phyloP scores from a whole-genome alignment of 2,888 invertebrate species.

The Xestia sexstrigata region DNA sequence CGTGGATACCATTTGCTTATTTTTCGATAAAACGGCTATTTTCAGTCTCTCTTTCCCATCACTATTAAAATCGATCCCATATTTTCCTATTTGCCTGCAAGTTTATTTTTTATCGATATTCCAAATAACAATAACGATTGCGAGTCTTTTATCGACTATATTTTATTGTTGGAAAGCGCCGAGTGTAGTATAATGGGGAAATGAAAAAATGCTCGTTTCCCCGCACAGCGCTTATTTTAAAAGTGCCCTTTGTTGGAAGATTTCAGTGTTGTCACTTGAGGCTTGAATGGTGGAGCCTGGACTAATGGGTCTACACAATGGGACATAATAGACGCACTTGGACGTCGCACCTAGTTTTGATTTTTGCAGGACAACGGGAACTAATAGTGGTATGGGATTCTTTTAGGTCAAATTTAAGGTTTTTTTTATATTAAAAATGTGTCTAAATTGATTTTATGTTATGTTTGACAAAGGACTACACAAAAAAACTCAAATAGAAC shows the following conservation, averaged over 20 bases:
- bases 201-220: constrained; percentile 54
- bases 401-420: not conserved
- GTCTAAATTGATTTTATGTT: not conserved
- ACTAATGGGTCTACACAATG: constrained; percentile 44
- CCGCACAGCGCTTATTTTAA: constrained; percentile 51
- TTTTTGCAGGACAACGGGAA: not conserved
- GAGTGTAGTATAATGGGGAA: constrained; percentile 55
- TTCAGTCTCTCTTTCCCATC: constrained; percentile 47
- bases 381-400: not conserved
- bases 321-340: constrained; percentile 38
- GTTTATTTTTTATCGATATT: constrained; percentile 78
- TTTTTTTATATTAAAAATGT: not conserved
- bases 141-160: constrained; percentile 76
- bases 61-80: constrained; percentile 64
- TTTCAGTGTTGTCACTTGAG: constrained; percentile 53
- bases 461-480: too few relatives aligned
- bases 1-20: not conserved
- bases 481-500: not conserved
- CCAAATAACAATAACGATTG: constrained; percentile 77
- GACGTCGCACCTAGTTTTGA: constrained; percentile 26
- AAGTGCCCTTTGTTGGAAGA: constrained; percentile 39
- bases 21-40: constrained; percentile 25
- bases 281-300: constrained; percentile 39
- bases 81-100: constrained; percentile 66
- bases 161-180: constrained; percentile 71